Evolutionary conservation across 2,888 invertebrate species (phyloP).

Genomic region (Parnassius smintheus): DNA sequence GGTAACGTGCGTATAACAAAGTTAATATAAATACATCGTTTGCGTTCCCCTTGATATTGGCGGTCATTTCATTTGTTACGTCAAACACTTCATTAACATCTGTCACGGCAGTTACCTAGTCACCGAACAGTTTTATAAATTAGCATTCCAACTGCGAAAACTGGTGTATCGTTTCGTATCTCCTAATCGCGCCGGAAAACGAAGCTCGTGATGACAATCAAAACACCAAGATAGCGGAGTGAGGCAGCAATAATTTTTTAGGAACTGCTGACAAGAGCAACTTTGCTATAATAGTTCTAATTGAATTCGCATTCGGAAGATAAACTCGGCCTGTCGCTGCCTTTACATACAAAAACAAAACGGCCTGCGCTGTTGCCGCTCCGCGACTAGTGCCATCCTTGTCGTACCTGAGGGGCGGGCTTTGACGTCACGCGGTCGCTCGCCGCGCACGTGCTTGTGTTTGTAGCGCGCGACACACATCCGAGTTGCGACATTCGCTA

Average conservation of each 20-base stretch:
- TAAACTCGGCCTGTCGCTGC: conserved; percentile 71
- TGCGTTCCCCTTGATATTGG: conserved; percentile 40
- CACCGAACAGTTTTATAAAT: conserved; percentile 24
- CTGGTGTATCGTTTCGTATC: conserved; percentile 24
- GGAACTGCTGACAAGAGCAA: conserved; percentile 51
- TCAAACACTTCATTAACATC: conserved; percentile 20
- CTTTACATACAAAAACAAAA: conserved; percentile 71
- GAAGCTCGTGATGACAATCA: conserved; percentile 62
- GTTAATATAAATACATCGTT: conserved; percentile 10
- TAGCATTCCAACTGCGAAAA: conserved; percentile 28
- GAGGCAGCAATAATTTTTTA: conserved; percentile 46
- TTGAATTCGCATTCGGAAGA: conserved; percentile 76
- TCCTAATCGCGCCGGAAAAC: conserved; percentile 31
- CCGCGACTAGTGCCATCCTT: conserved; percentile 48
- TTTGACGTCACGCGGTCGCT: conserved; percentile 59
- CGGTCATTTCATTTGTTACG: conserved; percentile 31
- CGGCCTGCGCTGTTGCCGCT: conserved; percentile 70
- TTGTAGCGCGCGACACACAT: conserved; percentile 64
- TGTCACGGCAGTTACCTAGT: conserved; percentile 8
- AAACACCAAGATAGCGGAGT: conserved; percentile 45
- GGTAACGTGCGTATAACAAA: conserved; percentile 35
- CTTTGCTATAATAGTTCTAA: conserved; percentile 65
- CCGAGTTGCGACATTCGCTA: conserved; percentile 49
- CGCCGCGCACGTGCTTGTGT: conserved; percentile 76
- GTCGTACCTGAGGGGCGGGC: conserved; percentile 58